Base-by-base conservation (phyloP, 2,797 vertebrate species). In the Pipistrellus pipistrellus region DNA sequence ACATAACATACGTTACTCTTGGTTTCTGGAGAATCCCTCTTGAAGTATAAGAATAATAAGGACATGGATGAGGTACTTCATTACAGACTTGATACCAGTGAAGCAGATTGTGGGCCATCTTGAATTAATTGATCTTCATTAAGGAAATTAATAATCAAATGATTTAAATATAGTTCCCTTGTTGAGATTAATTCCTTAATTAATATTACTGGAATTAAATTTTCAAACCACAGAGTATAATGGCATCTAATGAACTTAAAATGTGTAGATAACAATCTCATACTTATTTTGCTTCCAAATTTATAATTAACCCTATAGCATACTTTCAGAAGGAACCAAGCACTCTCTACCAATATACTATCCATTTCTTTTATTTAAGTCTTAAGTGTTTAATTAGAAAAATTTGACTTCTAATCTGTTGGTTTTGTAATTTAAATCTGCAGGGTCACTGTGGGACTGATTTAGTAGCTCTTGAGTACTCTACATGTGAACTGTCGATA, bases 311-410 rank as follows among this genome's bases (percentile, higher is more conserved):
- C 46, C 12, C n/a, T 59, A 25, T 2, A 69, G 68, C 21, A 88
- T 46, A 35, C 78, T 85, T 73, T 93, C 66, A 71, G 55, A 10
- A 78, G 13, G 30, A 44, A 51, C 20, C 85, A 66, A 59, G 46
- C 4, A 76, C n/a, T 91, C 53, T 71, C 88, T 35, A 35, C 66
- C 13, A 51, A 75, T 10, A 92, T 87, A 72, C 38, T 53, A 35
- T 75, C 1, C 2, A 38, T 78, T 86, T 88, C 2, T 81, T 83
- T 71, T 69, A 96, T 73, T 68, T 81, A 88, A 88, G 13, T 35
- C 48, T 76, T 95, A 35, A 68, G 20, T 32, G 66, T 68, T n/a
- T 85, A 27, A 62, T 68, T 87, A 90, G 46, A 15, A 85, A 91
- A 71, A 66, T 46, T 25, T 81, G 32, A 64, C 48, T 59, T 92